Evolutionary conservation across 1,140 invertebrate genomes (phyloP).

Genomic region (Scaptomyza graminum): DNA sequence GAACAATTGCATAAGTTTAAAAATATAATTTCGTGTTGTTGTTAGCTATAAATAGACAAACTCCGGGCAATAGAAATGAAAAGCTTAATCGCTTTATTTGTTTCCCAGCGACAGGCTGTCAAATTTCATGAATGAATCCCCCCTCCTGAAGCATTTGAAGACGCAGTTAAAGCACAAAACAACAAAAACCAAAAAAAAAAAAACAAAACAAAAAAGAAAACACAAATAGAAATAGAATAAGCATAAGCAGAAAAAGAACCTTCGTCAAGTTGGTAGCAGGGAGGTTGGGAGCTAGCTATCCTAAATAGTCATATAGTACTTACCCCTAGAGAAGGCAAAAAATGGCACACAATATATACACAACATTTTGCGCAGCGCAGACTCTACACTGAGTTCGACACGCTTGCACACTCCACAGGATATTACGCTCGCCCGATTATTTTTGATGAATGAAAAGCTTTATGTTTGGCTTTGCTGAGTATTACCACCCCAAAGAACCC

Average conservation of each 20-base stretch:
- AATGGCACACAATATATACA: conserved; percentile 53
- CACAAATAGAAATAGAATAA: conserved; percentile 30
- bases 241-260: conserved; percentile 50
- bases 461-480: conserved; percentile 58
- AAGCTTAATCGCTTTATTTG: conserved; percentile 64
- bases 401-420: conserved; percentile 20
- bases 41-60: conserved; percentile 57
- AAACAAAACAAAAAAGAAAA: conserved; percentile 4
- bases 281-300: conserved; percentile 14
- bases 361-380: conserved; percentile 64
- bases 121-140: conserved; percentile 75
- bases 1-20: conserved; percentile 1
- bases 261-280: conserved; percentile 69
- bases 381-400: conserved; percentile 50
- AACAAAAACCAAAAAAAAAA: conserved; percentile 18
- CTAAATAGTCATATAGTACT: conserved; percentile 56
- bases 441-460: conserved; percentile 82
- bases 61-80: conserved; percentile 62
- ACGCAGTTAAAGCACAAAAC: conserved; percentile 17
- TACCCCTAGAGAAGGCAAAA: conserved; percentile 53
- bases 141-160: conserved; percentile 57
- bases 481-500: neutral
- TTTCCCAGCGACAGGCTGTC: conserved; percentile 55
- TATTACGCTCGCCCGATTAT: conserved; percentile 50
- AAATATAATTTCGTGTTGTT: conserved; percentile 13